Conservation (phyloP, 2,113 vertebrate genomes). For the Eonycteris spelaea region DNA sequence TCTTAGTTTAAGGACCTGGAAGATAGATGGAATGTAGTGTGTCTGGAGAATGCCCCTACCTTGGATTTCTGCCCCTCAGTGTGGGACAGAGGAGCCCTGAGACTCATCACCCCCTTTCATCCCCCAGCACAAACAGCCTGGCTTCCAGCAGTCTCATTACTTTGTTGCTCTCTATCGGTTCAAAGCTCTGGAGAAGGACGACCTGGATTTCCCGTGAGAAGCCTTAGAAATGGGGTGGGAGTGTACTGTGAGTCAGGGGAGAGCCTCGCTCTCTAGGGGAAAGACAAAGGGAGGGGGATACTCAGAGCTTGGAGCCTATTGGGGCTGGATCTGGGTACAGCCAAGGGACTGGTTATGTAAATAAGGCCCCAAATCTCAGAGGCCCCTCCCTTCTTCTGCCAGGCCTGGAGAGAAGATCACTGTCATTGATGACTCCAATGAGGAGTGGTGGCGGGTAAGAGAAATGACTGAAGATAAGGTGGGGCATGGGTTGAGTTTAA, state of each 20-base stretch:
- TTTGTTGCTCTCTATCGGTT: slow-evolving; percentile 95
- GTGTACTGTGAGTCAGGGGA: background rate
- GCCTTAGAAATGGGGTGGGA: background rate
- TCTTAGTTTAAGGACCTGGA: background rate
- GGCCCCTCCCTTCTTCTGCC: slow-evolving; percentile 24
- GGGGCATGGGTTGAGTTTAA: background rate
- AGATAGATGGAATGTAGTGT: background rate
- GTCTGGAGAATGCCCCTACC: background rate
- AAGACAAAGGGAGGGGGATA: background rate
- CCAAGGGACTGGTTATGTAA: background rate
- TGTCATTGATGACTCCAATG: slow-evolving; percentile 97
- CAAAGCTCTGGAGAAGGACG: slow-evolving; percentile 95
- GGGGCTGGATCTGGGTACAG: background rate
- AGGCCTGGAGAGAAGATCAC: slow-evolving; percentile 97
- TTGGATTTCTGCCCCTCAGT: background rate
- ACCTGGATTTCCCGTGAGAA: slow-evolving; percentile 94
- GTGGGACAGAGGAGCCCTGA: background rate
- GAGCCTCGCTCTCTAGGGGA: background rate
- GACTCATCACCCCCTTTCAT: background rate
- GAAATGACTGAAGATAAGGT: background rate
- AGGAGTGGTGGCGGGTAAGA: slow-evolving; percentile 98
- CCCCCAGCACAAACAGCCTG: slow-evolving; percentile 88
- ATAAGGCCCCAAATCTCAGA: background rate
- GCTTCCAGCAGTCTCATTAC: slow-evolving; percentile 92
- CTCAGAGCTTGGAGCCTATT: background rate